These are phyloP conservation scores for Tipula helvola DNA, from an alignment of 2,888 invertebrate species.

Conservation along the genomic window DNA sequence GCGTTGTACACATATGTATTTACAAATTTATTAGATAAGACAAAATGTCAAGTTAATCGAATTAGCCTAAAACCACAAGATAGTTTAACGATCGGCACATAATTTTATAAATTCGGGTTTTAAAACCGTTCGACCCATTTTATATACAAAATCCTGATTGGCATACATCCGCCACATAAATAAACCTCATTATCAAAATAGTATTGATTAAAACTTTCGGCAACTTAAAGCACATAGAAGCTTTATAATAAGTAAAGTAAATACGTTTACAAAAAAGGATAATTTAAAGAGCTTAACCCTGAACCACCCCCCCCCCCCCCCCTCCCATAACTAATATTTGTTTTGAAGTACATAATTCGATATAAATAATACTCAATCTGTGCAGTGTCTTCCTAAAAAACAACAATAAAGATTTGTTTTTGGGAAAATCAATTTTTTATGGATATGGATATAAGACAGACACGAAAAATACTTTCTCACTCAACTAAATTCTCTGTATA, in stretches of 20 bases:
- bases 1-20: neutral
- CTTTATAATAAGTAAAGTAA: neutral
- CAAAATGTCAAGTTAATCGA: neutral
- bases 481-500: neutral
- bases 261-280: neutral
- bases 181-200: neutral
- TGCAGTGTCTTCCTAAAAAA: neutral
- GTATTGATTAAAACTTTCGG: neutral
- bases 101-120: neutral
- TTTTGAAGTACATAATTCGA: neutral
- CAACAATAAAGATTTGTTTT: neutral
- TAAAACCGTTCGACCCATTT: neutral
- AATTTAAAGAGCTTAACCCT: neutral
- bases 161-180: neutral
- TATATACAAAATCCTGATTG: neutral
- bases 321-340: neutral
- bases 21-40: neutral
- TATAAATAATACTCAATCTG: neutral
- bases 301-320: no score
- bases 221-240: neutral
- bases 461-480: neutral
- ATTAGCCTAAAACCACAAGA: neutral
- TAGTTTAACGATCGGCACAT: neutral
- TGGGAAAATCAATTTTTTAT: neutral
- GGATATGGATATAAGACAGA: neutral